Evolutionary conservation across 2,113 vertebrate genomes (phyloP).

Genomic region (Alectura lathami): DNA sequence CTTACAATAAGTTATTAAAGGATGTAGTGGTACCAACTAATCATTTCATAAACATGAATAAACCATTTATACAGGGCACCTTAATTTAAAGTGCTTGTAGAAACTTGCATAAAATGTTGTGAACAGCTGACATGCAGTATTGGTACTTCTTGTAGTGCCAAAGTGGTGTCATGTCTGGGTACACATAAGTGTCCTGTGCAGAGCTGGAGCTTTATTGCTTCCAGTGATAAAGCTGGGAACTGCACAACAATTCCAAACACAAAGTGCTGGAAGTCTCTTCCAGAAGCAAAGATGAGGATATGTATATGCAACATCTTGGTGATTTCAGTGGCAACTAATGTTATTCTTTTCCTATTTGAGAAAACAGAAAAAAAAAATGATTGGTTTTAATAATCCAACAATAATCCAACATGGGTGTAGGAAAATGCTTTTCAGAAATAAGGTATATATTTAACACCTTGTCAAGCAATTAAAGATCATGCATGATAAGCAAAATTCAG

Average conservation of each 20-base stretch:
- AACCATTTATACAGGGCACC: slow-evolving; percentile 25
- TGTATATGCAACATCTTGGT: neutral
- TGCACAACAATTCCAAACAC: neutral
- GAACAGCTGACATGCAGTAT: slow-evolving; percentile 3
- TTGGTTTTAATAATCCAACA: neutral
- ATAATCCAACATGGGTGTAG: neutral
- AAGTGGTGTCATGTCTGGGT: slow-evolving; percentile 26
- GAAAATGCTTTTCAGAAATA: neutral
- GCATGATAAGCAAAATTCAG: neutral
- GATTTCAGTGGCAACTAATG: neutral
- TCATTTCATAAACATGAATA: slow-evolving; percentile 52
- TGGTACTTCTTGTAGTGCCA: neutral
- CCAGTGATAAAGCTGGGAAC: slow-evolving; percentile 23
- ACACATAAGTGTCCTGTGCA: neutral
- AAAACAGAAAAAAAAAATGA: no score
- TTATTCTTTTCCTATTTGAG: neutral
- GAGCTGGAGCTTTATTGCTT: slow-evolving; percentile 41
- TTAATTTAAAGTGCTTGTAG: slow-evolving; percentile 48
- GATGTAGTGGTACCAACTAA: slow-evolving; percentile 38
- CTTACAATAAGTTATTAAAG: slow-evolving; percentile 46
- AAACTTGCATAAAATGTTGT: slow-evolving; percentile 28
- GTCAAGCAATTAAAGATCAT: neutral
- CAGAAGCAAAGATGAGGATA: neutral
- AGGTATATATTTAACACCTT: neutral
- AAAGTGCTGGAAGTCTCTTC: neutral